Evolutionary conservation across 2,113 vertebrate species (phyloP), one percentile per base, ranked within the genome.

Genomic region (Oncorhynchus keta): DNA sequence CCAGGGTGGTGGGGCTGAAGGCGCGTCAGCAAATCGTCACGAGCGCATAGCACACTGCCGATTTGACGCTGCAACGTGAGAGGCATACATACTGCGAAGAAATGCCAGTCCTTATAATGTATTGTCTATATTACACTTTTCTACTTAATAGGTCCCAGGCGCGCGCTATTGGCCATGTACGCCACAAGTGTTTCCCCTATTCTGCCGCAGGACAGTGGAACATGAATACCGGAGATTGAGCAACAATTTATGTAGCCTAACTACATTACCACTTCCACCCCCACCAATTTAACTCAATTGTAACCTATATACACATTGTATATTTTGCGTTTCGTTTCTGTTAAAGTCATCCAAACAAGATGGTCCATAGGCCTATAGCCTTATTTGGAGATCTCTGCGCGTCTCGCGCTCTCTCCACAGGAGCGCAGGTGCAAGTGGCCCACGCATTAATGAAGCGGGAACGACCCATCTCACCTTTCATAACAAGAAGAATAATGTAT

Each of bases 1-100:
- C 79, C 77, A 79, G 90, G 84, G 89, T 79, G 89, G 87, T 86
- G 90, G 72, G 83, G 82, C 79, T 70, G 70, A 57, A 78, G 82
- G 75, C 84, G 89, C 88, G 91, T 93, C 92, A 92, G 88, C 70
- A 79, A 78, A 76, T 89, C 88, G 92, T 93, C 90, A 91, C 81
- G 24, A 84, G 68, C 75, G 75, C 80, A 26, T 48, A 77, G 67
- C 80, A 49, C 84, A 68, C 61, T 79, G 73, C 79, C 77, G 76
- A 82, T 80, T 82, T 72, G 73, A 67, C 59, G 57, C 57, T 84
- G 84, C 80, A 72, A 82, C 80, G 77, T 75, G 78, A 81, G 72
- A 70, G 57, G 68, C 82, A 76, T 71, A 72, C 30, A 51, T 22
- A 57, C 45, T 48, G 22, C 13, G 48, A 24, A 49, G 16, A 49